Evolutionary conservation across 1,140 invertebrate genomes (phyloP), one percentile per base, ranked within the genome.

Genomic region (Ceratina calcarata): DNA sequence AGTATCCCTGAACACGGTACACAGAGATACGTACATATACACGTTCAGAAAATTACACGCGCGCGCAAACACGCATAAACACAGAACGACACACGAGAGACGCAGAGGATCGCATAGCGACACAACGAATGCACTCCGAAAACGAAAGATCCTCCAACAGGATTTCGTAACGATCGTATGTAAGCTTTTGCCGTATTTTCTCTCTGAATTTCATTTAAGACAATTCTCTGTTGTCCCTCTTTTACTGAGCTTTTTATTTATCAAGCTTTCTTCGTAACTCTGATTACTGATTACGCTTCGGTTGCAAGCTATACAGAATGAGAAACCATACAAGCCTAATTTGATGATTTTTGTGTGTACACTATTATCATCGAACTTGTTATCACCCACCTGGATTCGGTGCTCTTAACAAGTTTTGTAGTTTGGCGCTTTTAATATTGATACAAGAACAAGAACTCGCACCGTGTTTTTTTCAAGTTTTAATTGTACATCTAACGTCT

Each of bases 291-390:
- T 86, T 79, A 65, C 76, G 83, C 83, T 85, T 89, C 78, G 65
- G 72, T 89, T 88, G 87, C 85, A 87, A 90, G 88, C 89, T 86
- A 65, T 84, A 79, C 55, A 58, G 51, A 66, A 24, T 16, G 7
- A 69, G n/a, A 55, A 55, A 78, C 18, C 24, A 51, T 81, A 75
- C 53, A 61, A 68, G 73, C 70, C 37, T 73, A 51, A 80, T 27
- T 53, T 27, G 51, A 60, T 72, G 55, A 80, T 68, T 37, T 79
- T 58, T 60, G 60, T 62, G 76, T 55, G 37, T 37, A 37, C 20
- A 75, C 24, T 12, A 22, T 57, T 27, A 58, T 2, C 65, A 45
- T 73, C 60, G 68, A 20, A 27, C 51, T 45, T 45, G 37, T 45
- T 45, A 45, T 45, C 49, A 53, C 6, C 49, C 45, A 45, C 37